Evolutionary conservation across 2,113 vertebrate genomes (phyloP), one percentile per base, ranked within the genome.

Genomic region (Isichthys henryi): DNA sequence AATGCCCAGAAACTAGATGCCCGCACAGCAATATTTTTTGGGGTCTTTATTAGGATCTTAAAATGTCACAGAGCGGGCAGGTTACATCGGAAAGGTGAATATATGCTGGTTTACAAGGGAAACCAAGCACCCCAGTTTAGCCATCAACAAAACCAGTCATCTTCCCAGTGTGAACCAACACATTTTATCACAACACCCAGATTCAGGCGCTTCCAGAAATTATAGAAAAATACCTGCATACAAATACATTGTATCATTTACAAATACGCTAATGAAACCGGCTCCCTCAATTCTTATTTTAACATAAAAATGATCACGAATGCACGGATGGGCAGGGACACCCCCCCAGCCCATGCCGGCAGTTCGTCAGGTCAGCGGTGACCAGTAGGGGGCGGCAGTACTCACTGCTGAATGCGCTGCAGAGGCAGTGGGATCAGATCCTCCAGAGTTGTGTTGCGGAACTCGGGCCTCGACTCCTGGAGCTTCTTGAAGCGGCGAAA

Each of bases 391-490:
- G 35, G 52, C 19, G 23, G 43, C 1, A 1, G 66, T 43, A 95
- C 97, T 97, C 95, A 99, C 98, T 97, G 96, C 1, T 95, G 94
- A 27, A 98, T 93, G 56, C 98, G 95, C 90, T 96, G 94, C 48
- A 97, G 89, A 1, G 98, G 98, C 85, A 98, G 95, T 39, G 94
- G 93, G 83, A 99, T 97, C 7, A 99, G 88, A 11, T 98, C 97
- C 91, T 98, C 97, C 3, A 99, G 95, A 46, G 88, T 93, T 17
- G 90, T 94, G 39, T 95, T 95, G 70, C 91, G 93, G 93, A 99
- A 97, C 90, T 99, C 97, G 1, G 96, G 96, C 77, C 98, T 95
- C 11, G 96, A 92, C 89, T 99, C 98, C 93, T 99, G 98, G 3
- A 99, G 96, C 84, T 93, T 96, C 92, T 97, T 97, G 88, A 98